Evolutionary conservation across 2,888 invertebrate genomes (phyloP).

Genomic region (Tenthredo mesomela): DNA sequence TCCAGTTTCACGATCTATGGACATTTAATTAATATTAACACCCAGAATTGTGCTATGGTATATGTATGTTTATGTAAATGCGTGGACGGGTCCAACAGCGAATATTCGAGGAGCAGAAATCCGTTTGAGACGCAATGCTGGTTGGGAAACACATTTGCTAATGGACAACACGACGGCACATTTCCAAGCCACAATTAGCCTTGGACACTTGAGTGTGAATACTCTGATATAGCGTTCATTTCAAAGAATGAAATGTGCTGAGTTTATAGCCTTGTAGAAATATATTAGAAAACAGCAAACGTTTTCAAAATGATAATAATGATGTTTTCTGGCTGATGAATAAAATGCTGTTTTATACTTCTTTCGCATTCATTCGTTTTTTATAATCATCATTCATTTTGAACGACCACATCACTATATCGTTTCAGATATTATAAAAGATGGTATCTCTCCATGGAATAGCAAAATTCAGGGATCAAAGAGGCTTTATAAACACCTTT

Average conservation of each 20-base stretch:
- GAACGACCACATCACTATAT: background rate
- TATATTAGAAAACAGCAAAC: background rate
- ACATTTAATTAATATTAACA: constrained; percentile 15
- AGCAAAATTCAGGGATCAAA: constrained; percentile 34
- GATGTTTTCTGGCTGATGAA: background rate
- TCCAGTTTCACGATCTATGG: background rate
- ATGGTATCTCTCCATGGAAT: background rate
- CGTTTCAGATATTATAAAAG: constrained; percentile 1
- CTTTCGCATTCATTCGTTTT: background rate
- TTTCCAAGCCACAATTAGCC: constrained; percentile 31
- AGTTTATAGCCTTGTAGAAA: background rate
- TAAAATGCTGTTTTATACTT: background rate
- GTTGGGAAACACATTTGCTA: constrained; percentile 48
- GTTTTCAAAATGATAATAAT: background rate
- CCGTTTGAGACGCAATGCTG: constrained; percentile 14
- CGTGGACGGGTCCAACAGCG: background rate
- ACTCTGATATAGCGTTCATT: background rate
- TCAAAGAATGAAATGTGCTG: background rate
- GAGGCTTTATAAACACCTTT: constrained; percentile 49
- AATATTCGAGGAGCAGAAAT: background rate
- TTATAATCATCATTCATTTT: background rate
- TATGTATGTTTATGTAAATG: constrained; percentile 15
- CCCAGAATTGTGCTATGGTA: background rate
- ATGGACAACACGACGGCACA: constrained; percentile 47
- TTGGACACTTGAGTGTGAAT: constrained; percentile 37